phyloP scores from a whole-genome alignment of 2,113 vertebrate species.

The Ceyx margarethae region DNA sequence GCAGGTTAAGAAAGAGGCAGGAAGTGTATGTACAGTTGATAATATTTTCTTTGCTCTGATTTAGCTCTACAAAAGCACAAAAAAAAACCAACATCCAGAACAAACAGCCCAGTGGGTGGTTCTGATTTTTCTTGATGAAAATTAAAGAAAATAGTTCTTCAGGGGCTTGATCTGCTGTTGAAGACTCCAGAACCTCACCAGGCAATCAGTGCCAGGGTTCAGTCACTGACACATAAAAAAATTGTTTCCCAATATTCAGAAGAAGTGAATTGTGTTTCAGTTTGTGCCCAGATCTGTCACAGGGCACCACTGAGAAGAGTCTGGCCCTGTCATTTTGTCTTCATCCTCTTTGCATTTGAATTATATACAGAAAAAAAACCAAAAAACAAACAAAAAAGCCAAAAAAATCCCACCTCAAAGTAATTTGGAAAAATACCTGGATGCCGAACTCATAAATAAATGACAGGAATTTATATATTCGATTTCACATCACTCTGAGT shows the following conservation, averaged over 20 bases:
- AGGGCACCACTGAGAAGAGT: background rate
- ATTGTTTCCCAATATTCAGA: background rate
- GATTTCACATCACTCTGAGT: background rate
- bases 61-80: background rate
- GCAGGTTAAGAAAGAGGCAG: background rate
- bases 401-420: background rate
- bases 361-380: background rate
- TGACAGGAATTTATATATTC: background rate
- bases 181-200: background rate
- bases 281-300: background rate
- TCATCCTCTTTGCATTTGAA: background rate
- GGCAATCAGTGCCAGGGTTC: background rate
- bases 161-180: background rate
- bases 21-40: background rate
- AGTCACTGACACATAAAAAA: background rate
- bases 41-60: background rate
- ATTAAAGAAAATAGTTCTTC: background rate
- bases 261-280: background rate
- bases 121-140: background rate
- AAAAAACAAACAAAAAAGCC: background rate
- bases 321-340: background rate
- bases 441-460: background rate
- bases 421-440: background rate
- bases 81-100: background rate
- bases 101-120: background rate